phyloP scores from a whole-genome alignment of 1,140 invertebrate genomes.

The silkworm (Bombyx mori) region DNA sequence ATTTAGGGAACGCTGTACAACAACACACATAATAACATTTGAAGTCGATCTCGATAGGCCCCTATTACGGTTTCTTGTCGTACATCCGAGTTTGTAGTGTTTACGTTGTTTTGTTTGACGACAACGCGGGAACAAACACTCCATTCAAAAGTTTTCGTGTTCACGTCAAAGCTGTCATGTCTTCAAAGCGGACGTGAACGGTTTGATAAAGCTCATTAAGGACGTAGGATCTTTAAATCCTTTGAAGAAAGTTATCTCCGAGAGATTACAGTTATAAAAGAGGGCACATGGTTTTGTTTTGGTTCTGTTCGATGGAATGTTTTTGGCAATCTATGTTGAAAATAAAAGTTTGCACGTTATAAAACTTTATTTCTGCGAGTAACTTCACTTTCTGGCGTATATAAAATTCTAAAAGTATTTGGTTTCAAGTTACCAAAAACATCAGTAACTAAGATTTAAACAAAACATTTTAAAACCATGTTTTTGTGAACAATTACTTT shows the following conservation, averaged over 20 bases:
- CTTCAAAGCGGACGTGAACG: conserved; percentile 15
- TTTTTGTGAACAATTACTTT: too few relatives aligned
- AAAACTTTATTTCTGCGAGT: too few relatives aligned
- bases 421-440: too few relatives aligned
- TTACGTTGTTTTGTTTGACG: conserved; percentile 52
- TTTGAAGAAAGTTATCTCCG: conserved; percentile 4
- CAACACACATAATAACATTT: conserved; percentile 24
- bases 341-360: too few relatives aligned
- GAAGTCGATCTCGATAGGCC: conserved; percentile 12
- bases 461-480: too few relatives aligned
- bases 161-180: conserved; percentile 31
- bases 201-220: conserved; percentile 18
- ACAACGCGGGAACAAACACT: conserved; percentile 42
- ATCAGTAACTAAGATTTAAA: too few relatives aligned
- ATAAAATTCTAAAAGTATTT: too few relatives aligned
- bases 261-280: background rate
- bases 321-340: too few relatives aligned
- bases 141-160: conserved; percentile 36
- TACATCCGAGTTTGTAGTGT: conserved; percentile 20
- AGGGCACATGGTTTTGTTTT: background rate
- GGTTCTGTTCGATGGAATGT: background rate
- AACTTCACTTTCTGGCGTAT: too few relatives aligned
- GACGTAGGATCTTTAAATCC: conserved; percentile 4
- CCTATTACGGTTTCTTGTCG: conserved; percentile 14
- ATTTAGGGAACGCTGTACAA: conserved; percentile 38